Evolutionary conservation across 2,797 vertebrate genomes (phyloP).

Genomic region (Malurus splendens): DNA sequence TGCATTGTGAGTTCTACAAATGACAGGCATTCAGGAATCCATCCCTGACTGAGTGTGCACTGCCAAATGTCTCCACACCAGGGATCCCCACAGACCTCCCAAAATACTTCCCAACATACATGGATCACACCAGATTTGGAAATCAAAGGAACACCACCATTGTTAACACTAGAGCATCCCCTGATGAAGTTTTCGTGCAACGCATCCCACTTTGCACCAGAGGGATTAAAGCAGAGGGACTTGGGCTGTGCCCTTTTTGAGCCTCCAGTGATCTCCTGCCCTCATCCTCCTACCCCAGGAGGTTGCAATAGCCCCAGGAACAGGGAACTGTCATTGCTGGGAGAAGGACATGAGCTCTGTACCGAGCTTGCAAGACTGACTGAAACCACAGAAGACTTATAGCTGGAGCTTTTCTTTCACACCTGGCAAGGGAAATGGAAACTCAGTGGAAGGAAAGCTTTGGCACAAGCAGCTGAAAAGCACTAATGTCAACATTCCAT

Average conservation of each 20-base stretch:
- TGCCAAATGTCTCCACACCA: accelerated
- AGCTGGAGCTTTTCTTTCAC: not conserved
- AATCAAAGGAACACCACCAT: not conserved
- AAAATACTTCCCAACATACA: accelerated
- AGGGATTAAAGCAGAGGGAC: not conserved
- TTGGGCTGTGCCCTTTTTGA: not conserved
- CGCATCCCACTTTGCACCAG: not conserved
- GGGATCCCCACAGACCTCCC: not conserved
- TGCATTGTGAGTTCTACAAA: not conserved
- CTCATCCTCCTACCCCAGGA: accelerated
- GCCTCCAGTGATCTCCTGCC: not conserved
- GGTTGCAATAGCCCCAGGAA: not conserved
- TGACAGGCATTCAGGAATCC: not conserved
- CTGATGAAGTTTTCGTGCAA: not conserved
- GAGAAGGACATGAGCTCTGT: not conserved
- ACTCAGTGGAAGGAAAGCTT: not conserved
- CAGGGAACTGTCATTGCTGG: not conserved
- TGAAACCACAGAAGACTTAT: not conserved
- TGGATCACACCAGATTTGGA: accelerated
- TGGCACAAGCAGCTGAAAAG: not conserved
- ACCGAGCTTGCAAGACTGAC: not conserved
- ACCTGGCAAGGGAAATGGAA: not conserved
- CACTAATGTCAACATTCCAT: not conserved
- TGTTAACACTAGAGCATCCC: not conserved
- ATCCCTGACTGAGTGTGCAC: no score